phyloP scores from a whole-genome alignment of 1,140 invertebrate species.

The Danaus melanippus region DNA sequence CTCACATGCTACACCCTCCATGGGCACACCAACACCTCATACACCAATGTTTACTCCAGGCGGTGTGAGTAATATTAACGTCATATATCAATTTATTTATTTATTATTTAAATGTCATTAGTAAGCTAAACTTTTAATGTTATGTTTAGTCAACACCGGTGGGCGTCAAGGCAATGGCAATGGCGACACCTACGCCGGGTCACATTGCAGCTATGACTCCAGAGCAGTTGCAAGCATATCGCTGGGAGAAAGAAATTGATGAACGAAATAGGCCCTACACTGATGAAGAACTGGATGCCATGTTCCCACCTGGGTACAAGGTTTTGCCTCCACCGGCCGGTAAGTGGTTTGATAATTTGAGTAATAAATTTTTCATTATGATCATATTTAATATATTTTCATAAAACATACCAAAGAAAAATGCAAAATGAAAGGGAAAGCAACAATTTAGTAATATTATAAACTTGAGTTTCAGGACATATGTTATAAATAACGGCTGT shows the following conservation, averaged over 20 bases:
- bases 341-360: conserved; percentile 40
- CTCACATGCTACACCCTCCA: conserved; percentile 70
- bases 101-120: not conserved
- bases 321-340: conserved; percentile 95
- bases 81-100: conserved; percentile 11
- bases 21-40: conserved; percentile 63
- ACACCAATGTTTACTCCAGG: conserved; percentile 79
- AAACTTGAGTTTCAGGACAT: conserved; percentile 67
- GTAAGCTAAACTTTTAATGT: not conserved
- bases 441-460: conserved; percentile 54
- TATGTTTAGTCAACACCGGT: conserved; percentile 84
- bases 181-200: conserved; percentile 97
- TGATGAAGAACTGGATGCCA: conserved; percentile 97
- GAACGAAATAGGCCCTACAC: conserved; percentile 96
- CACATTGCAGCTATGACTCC: conserved; percentile 98
- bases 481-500: conserved; percentile 52
- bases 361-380: conserved; percentile 15
- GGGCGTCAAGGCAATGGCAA: conserved; percentile 96
- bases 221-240: conserved; percentile 97
- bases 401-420: conserved; percentile 18
- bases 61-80: conserved; percentile 68
- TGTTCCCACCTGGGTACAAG: conserved; percentile 99
- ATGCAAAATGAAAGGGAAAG: conserved; percentile 15
- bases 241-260: conserved; percentile 99
- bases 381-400: conserved; percentile 7